A percentile compares a stretch with the other conserved stretches of the same genome.
These are phyloP conservation scores for Balaeniceps rex DNA, from an alignment of 2,113 vertebrate genomes.

Conservation along the genomic window DNA sequence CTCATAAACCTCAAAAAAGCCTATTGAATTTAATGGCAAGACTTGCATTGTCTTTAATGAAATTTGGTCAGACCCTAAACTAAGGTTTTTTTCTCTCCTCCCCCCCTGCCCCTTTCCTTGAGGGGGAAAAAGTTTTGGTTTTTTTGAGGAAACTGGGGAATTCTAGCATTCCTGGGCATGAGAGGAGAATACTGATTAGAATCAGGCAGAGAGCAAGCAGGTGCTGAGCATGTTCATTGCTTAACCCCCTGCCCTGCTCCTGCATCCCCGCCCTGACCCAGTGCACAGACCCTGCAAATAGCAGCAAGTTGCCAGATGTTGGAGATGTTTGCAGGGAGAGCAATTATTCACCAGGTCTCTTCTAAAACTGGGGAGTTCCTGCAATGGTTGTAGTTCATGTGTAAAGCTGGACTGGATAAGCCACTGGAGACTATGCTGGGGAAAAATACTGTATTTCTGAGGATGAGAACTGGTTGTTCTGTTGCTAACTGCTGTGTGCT, in stretches of 20 bases:
- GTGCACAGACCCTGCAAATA: background rate
- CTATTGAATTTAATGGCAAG: background rate
- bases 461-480: background rate
- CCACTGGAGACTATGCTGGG: background rate
- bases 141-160: background rate
- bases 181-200: conserved; percentile 39
- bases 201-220: conserved; percentile 28
- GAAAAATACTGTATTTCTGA: background rate
- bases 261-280: conserved; percentile 21
- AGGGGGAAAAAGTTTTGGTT: background rate
- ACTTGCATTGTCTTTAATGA: background rate
- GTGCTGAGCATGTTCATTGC: conserved; percentile 49
- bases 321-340: background rate
- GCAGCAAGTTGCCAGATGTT: conserved; percentile 43
- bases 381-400: background rate
- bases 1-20: background rate
- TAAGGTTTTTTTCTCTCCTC: background rate
- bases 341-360: background rate
- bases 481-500: background rate
- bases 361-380: background rate
- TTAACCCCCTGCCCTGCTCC: conserved; percentile 52
- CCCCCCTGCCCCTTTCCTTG: background rate
- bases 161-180: conserved; percentile 16
- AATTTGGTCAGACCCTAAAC: background rate
- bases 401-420: background rate